Evolutionary conservation across 2,113 vertebrate species (phyloP).

Genomic region (Hippoglossus stenolepis): DNA sequence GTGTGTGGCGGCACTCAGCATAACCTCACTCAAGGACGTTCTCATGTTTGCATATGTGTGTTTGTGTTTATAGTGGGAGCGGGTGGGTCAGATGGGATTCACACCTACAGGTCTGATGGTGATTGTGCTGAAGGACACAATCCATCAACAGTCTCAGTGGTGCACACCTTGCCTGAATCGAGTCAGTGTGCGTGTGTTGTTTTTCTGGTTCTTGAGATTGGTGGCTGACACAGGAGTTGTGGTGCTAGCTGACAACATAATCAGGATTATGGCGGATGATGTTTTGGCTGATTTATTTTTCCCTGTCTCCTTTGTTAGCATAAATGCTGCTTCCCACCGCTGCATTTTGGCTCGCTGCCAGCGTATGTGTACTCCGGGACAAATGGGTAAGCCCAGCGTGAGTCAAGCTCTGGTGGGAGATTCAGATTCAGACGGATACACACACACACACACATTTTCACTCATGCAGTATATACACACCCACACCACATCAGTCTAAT

Average conservation of each 20-base stretch:
- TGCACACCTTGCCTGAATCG: neutral
- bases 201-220: conserved; percentile 1
- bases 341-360: conserved; percentile 21
- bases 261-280: conserved; percentile 52
- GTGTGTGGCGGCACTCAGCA: neutral
- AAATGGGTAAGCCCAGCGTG: conserved; percentile 57
- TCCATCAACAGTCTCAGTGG: conserved; percentile 57
- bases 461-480: conserved; percentile 1
- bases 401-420: conserved; percentile 54
- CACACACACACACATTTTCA: neutral
- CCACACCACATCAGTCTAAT: conserved; percentile 32
- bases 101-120: conserved; percentile 29
- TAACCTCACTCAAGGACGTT: conserved; percentile 51
- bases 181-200: neutral
- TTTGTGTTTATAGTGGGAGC: neutral
- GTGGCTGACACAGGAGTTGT: conserved; percentile 18
- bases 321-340: conserved; percentile 31
- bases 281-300: conserved; percentile 40
- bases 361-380: conserved; percentile 26
- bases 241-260: conserved; percentile 41
- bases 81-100: conserved; percentile 23
- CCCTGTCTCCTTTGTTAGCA: conserved; percentile 4
- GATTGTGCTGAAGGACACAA: conserved; percentile 57
- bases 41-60: conserved; percentile 35
- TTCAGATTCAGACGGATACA: conserved; percentile 17